Percentiles rank a stretch among this genome's conserved stretches.
These are phyloP conservation scores for Falco novaeseelandiae DNA, from an alignment of 2,797 vertebrate genomes.

Conservation along the genomic window DNA sequence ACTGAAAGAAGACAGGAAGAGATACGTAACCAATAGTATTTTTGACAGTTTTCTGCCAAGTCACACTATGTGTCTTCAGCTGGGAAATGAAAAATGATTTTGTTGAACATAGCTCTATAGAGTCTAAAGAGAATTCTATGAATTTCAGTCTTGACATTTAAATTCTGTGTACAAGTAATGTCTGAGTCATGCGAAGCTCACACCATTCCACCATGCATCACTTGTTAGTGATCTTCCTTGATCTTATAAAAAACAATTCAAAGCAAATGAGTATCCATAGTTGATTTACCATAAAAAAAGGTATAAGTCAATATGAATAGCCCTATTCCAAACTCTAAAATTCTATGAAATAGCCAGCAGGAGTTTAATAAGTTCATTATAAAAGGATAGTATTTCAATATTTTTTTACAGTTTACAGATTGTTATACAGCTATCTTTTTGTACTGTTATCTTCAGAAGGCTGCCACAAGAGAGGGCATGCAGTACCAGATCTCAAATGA, in stretches of 20 bases:
- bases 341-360: background rate
- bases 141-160: slow-evolving; percentile 45
- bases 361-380: background rate
- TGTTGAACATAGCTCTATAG: background rate
- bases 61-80: background rate
- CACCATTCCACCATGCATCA: background rate
- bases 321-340: background rate
- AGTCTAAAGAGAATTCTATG: background rate
- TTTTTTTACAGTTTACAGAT: background rate
- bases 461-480: background rate
- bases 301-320: background rate
- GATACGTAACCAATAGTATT: background rate
- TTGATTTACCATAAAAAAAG: background rate
- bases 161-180: background rate
- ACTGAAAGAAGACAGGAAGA: slow-evolving; percentile 8
- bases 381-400: background rate
- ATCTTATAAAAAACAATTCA: background rate
- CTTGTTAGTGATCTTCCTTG: background rate
- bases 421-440: background rate
- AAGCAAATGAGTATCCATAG: background rate
- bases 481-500: background rate
- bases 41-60: slow-evolving; percentile 10
- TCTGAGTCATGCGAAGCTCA: background rate
- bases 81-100: background rate
- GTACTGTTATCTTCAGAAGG: background rate